Percentiles rank a stretch among this genome's conserved stretches.
Evolutionary conservation across 2,113 vertebrate genomes (phyloP).

Genomic region (Lucifuga dentata): DNA sequence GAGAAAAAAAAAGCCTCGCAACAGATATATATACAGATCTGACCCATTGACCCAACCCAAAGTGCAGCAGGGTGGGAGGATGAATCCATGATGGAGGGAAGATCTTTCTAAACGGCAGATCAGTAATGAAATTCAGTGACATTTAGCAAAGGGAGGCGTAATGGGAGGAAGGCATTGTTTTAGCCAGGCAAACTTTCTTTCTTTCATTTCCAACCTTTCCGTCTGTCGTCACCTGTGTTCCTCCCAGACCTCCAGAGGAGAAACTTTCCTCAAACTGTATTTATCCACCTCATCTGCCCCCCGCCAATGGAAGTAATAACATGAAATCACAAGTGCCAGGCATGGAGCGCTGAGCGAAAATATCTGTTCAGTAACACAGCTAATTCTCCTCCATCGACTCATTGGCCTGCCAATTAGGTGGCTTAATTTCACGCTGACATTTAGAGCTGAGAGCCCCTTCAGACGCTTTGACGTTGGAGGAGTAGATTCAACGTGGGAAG

Average conservation of each 20-base stretch:
- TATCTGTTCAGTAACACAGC: neutral
- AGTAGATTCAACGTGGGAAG: neutral
- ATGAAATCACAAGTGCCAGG: neutral
- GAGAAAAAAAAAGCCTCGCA: too few relatives aligned
- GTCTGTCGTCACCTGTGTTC: neutral
- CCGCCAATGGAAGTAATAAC: slow-evolving; percentile 2
- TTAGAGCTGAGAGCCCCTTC: neutral
- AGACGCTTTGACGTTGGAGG: neutral
- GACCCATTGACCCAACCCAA: slow-evolving; percentile 20
- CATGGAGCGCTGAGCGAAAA: slow-evolving; percentile 1
- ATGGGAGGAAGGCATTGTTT: neutral
- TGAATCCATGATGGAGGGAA: neutral
- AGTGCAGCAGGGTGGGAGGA: neutral
- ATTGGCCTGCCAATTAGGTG: slow-evolving; percentile 36
- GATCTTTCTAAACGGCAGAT: slow-evolving; percentile 17
- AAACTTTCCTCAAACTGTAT: neutral
- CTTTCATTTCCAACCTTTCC: neutral
- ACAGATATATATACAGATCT: too few relatives aligned
- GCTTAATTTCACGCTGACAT: slow-evolving; percentile 42
- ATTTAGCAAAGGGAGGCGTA: slow-evolving; percentile 18
- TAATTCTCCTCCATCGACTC: slow-evolving; percentile 25
- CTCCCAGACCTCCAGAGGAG: too few relatives aligned
- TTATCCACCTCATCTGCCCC: neutral
- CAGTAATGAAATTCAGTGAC: slow-evolving; percentile 8
- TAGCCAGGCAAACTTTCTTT: slow-evolving; percentile 15